Evolutionary conservation across 2,113 vertebrate genomes (phyloP), one percentile per base, ranked within the genome.

Genomic region (Syrrhaptes paradoxus): DNA sequence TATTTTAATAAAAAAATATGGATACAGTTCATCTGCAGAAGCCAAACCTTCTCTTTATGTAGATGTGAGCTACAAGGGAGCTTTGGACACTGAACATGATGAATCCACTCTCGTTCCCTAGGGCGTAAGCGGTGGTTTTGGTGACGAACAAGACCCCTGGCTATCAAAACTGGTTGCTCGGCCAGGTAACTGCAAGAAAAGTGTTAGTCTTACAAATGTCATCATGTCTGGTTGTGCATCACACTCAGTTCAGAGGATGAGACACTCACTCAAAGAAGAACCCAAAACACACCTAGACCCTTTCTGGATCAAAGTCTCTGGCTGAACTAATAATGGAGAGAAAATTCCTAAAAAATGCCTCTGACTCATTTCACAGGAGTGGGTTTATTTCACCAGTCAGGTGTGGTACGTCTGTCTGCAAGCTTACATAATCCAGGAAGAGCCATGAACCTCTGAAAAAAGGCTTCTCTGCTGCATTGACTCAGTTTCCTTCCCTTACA

Each of bases 131-230:
- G 98, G 98, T 84, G 98, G 98, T 97, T 99, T 99, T 72, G 99
- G 99, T 14, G 99, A 99, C 16, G 99, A 98, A 91, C 99, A 99
- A 52, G 99, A 99, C 77, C 98, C 99, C 97, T 99, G 99, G 98
- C 99, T 99, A 83, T 99, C 99, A 97, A 99, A 99, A 97, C 99
- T 99, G 57, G 99, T 99, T 43, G 98, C 99, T 97, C 98, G 97
- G 97, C 99, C 99, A 74, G 99, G 99, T 96, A 99, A 98, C 99
- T 99, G 98, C 79, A 98, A 98, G 89, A 96, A 87, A 98, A 81
- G 14, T 15, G 32, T 90, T 62, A 93, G 61, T 94, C 96, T 96
- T 73, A 95, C 26, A 95, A 57, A 93, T 31, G 26, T 25, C 32
- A 63, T 81, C 31, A 21, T n/a, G 62, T 61, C 21, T 46, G 31